These are phyloP conservation scores for Sebastes iracundus DNA, from an alignment of 2,797 vertebrate genomes.

Conservation along the genomic window DNA sequence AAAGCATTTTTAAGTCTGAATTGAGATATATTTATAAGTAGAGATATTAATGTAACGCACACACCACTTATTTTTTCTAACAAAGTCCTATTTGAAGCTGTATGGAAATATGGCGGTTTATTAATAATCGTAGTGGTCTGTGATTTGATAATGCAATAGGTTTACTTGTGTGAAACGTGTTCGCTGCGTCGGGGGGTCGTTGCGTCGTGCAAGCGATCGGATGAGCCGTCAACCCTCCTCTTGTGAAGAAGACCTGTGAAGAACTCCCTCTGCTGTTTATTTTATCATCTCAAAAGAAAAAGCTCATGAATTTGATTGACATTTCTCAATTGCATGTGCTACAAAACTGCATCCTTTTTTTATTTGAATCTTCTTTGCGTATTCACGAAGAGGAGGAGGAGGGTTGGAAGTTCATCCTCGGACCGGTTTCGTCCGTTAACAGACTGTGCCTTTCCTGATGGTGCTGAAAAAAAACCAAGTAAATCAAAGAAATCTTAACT, in stretches of 20 bases:
- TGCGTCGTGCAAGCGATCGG: constrained; percentile 18
- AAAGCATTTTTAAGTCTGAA: constrained; percentile 73
- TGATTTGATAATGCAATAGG: constrained; percentile 77
- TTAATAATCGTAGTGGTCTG: constrained; percentile 46
- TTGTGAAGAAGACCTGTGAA: constrained; percentile 9
- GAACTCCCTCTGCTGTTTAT: neutral
- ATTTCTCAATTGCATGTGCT: constrained; percentile 10
- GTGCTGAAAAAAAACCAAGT: constrained; percentile 85
- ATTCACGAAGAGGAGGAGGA: constrained; percentile 22
- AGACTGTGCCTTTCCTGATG: constrained; percentile 97
- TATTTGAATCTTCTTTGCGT: neutral
- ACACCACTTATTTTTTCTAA: constrained; percentile 80
- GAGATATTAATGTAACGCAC: constrained; percentile 72
- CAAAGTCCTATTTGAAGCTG: constrained; percentile 68
- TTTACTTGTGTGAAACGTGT: constrained; percentile 49
- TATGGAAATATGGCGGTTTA: constrained; percentile 48
- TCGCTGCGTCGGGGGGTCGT: constrained; percentile 28
- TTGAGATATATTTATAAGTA: constrained; percentile 79
- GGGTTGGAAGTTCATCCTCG: constrained; percentile 62
- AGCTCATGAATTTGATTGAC: neutral
- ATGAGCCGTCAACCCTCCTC: constrained; percentile 56
- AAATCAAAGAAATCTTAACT: constrained; percentile 80
- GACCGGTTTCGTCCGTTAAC: constrained; percentile 72
- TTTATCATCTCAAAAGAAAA: constrained; percentile 44
- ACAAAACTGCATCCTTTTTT: neutral